Evolutionary conservation across 2,797 vertebrate genomes (phyloP).

Genomic region (Cynodonichthys magdalenae): DNA sequence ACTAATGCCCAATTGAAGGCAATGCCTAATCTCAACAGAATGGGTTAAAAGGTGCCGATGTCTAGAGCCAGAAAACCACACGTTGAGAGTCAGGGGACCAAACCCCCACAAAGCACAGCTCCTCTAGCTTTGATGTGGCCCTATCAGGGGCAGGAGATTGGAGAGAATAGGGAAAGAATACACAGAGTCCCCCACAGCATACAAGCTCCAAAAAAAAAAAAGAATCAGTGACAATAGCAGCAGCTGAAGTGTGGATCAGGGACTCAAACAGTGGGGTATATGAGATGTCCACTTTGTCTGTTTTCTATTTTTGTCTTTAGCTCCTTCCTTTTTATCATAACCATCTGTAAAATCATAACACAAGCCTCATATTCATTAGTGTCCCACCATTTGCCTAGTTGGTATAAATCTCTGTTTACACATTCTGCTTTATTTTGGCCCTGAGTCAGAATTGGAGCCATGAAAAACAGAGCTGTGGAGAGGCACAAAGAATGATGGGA

Average conservation of each 20-base stretch:
- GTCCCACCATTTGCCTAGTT: conserved; percentile 12
- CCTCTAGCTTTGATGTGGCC: conserved; percentile 84
- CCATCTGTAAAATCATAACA: conserved; percentile 14
- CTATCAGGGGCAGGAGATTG: conserved; percentile 86
- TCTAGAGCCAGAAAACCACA: conserved; percentile 96
- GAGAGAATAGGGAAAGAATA: conserved; percentile 82
- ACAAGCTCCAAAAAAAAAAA: conserved; percentile 71
- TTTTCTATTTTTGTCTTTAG: conserved; percentile 8
- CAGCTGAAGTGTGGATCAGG: conserved; percentile 68
- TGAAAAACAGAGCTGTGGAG: conserved; percentile 30
- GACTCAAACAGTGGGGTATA: conserved; percentile 61
- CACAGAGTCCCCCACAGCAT: conserved; percentile 73
- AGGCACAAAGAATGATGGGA: conserved; percentile 21
- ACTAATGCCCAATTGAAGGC: conserved; percentile 98
- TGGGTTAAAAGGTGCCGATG: conserved; percentile 99
- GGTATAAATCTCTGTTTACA: conserved; percentile 12
- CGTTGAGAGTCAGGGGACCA: conserved; percentile 98
- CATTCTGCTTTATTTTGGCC: neutral
- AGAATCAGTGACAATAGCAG: conserved; percentile 82
- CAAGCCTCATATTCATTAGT: neutral
- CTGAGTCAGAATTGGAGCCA: conserved; percentile 4
- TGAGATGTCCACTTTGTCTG: conserved; percentile 38
- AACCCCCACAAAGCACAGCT: conserved; percentile 92
- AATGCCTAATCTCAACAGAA: conserved; percentile 98
- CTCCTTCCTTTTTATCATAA: conserved; percentile 13